A percentile compares a stretch with the other conserved stretches of the same genome.
Evolutionary conservation across 1,140 invertebrate species (phyloP).

Genomic region (Leptoteleia sp.): DNA sequence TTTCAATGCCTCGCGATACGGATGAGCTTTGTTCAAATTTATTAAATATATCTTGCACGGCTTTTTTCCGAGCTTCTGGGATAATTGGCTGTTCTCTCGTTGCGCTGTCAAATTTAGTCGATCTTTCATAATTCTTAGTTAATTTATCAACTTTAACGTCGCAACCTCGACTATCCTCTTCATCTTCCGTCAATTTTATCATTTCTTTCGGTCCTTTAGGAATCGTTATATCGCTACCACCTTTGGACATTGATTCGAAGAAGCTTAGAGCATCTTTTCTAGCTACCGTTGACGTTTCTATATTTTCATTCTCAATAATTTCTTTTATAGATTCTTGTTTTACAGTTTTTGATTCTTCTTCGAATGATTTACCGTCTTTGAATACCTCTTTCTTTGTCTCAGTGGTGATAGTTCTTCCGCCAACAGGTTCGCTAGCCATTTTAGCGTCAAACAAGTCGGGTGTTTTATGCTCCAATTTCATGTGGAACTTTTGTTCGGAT

Average conservation of each 20-base stretch:
- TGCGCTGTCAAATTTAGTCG: slow-evolving; percentile 73
- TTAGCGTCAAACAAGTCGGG: slow-evolving; percentile 70
- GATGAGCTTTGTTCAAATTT: slow-evolving; percentile 73
- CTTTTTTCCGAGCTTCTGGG: slow-evolving; percentile 71
- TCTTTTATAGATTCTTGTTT: slow-evolving; percentile 67
- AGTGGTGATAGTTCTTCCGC: slow-evolving; percentile 67
- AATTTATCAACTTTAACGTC: slow-evolving; percentile 78
- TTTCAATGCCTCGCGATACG: slow-evolving; percentile 73
- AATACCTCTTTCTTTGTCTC: slow-evolving; percentile 65
- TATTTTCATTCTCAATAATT: slow-evolving; percentile 75
- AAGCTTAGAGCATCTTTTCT: slow-evolving; percentile 83
- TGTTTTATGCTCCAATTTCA: slow-evolving; percentile 79
- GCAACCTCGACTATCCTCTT: slow-evolving; percentile 69
- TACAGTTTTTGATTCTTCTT: slow-evolving; percentile 41
- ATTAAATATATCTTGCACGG: slow-evolving; percentile 75
- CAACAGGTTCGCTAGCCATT: slow-evolving; percentile 53
- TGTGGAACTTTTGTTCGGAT: slow-evolving; percentile 80
- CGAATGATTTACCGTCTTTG: slow-evolving; percentile 40
- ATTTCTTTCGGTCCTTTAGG: slow-evolving; percentile 76
- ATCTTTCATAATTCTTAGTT: slow-evolving; percentile 78
- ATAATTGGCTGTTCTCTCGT: slow-evolving; percentile 60
- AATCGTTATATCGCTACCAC: slow-evolving; percentile 68
- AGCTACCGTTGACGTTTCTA: slow-evolving; percentile 79
- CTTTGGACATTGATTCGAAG: slow-evolving; percentile 83
- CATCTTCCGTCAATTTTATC: slow-evolving; percentile 74